phyloP scores from a whole-genome alignment of 1,140 invertebrate genomes.

The Pteromalus puparum region DNA sequence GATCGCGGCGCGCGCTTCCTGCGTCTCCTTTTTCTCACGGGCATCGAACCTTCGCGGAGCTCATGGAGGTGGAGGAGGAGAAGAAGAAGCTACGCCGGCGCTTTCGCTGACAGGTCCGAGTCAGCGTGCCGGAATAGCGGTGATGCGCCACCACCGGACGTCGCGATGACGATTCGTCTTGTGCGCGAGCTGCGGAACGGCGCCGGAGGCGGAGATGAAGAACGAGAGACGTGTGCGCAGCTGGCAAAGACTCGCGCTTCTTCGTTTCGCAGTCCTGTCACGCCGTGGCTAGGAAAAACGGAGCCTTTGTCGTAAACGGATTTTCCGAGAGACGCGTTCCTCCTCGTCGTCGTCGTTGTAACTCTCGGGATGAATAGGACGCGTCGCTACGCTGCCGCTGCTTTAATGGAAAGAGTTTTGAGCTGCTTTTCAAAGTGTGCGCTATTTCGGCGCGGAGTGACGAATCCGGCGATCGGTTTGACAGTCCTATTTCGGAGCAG shows the following conservation, averaged over 20 bases:
- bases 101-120: not conserved
- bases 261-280: not conserved
- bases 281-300: not conserved
- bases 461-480: too few species aligned
- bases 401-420: too few species aligned
- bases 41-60: not conserved
- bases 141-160: slow-evolving; percentile 1
- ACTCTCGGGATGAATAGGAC: not conserved
- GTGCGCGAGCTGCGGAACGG: not conserved
- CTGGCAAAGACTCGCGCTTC: not conserved
- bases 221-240: not conserved
- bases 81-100: not conserved
- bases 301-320: not conserved
- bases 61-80: not conserved
- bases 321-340: not conserved
- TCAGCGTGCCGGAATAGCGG: not conserved
- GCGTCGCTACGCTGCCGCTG: too few species aligned
- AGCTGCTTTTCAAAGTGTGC: too few species aligned
- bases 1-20: not conserved
- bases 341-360: not conserved
- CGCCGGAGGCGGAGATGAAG: not conserved
- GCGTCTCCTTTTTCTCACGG: not conserved
- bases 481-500: too few species aligned
- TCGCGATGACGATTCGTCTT: slow-evolving; percentile 2
- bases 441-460: too few species aligned